Conservation (phyloP, 2,113 vertebrate genomes). For the Picathartes gymnocephalus region DNA sequence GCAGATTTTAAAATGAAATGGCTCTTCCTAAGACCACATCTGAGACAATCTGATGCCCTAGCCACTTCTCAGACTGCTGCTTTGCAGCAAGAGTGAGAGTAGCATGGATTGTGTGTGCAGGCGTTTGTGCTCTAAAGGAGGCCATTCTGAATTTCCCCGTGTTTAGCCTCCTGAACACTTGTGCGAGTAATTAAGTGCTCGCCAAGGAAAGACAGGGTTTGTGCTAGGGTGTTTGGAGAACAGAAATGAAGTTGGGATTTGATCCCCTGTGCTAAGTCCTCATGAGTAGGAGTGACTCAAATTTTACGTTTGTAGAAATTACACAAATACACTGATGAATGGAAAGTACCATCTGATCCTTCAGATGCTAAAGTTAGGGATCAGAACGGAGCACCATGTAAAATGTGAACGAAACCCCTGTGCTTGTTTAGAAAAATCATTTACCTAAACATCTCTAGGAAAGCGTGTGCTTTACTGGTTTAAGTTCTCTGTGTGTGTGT, state of each 20-base stretch:
- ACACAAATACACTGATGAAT: not conserved
- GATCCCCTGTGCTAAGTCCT: not conserved
- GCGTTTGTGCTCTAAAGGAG: not conserved
- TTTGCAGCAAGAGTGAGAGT: not conserved
- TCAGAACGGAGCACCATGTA: not conserved
- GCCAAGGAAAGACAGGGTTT: not conserved
- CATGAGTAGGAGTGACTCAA: not conserved
- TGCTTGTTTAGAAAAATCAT: not conserved
- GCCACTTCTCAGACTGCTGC: not conserved
- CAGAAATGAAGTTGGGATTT: not conserved
- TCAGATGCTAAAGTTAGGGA: not conserved
- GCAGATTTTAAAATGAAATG: not conserved
- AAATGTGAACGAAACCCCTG: not conserved
- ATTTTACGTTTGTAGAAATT: not conserved
- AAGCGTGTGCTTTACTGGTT: not conserved
- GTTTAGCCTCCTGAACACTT: not conserved
- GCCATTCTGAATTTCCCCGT: not conserved
- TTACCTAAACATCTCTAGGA: not conserved
- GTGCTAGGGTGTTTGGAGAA: not conserved
- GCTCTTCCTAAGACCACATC: not conserved
- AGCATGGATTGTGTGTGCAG: accelerated
- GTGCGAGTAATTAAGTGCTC: not conserved
- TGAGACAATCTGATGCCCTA: not conserved
- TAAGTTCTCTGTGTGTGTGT: not conserved
- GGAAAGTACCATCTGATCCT: not conserved